Evolutionary conservation across 2,113 vertebrate genomes (phyloP).

Genomic region (Passer domesticus): DNA sequence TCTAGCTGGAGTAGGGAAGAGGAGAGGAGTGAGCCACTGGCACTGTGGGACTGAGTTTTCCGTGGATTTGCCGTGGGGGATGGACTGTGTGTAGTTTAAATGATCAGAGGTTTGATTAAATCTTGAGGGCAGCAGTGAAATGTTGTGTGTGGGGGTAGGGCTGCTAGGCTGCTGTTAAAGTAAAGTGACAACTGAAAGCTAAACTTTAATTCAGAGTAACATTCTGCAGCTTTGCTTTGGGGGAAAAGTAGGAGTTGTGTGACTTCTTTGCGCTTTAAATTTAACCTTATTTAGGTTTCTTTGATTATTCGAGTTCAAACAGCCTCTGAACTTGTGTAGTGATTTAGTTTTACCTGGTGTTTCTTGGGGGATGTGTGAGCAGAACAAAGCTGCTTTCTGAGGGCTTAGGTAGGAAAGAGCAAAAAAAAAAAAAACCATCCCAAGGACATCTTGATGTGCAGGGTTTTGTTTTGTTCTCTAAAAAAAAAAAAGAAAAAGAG

Average conservation of each 20-base stretch:
- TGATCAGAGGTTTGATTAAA: background rate
- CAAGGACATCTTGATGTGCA: constrained; percentile 44
- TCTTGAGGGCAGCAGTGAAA: background rate
- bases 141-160: background rate
- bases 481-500: background rate
- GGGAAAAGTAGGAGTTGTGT: constrained; percentile 9
- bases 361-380: constrained; percentile 37
- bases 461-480: constrained; percentile 21
- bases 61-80: constrained; percentile 35
- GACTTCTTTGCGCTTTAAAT: constrained; percentile 1
- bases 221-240: constrained; percentile 10
- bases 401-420: background rate
- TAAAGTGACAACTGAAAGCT: background rate
- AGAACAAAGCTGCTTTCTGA: constrained; percentile 7
- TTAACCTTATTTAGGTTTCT: background rate
- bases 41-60: background rate
- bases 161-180: background rate
- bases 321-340: background rate
- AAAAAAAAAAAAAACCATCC: background rate
- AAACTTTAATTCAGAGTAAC: background rate
- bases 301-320: background rate
- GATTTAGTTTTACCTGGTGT: background rate
- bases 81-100: background rate
- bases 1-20: background rate
- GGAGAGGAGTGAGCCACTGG: background rate